A percentile compares a stretch with the other conserved stretches of the same genome.
phyloP scores from a whole-genome alignment of 1,140 invertebrate genomes.

The Eurosta solidaginis region DNA sequence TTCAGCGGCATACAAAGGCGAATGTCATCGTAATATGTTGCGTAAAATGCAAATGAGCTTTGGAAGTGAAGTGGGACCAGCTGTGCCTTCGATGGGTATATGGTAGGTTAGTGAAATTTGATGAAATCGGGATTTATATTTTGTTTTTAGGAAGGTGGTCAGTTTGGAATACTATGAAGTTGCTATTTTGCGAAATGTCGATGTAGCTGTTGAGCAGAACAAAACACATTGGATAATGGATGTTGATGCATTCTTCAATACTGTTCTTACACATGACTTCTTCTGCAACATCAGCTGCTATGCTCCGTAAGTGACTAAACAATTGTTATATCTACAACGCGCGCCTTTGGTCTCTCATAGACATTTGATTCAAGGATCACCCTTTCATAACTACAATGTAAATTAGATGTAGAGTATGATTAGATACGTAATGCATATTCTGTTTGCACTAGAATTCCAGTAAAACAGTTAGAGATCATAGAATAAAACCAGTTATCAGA shows the following conservation, averaged over 20 bases:
- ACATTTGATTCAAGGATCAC: no score
- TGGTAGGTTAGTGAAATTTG: conserved; percentile 66
- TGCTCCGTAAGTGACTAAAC: conserved; percentile 40
- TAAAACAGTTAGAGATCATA: no score
- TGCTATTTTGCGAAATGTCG: conserved; percentile 63
- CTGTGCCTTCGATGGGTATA: conserved; percentile 89
- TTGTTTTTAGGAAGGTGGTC: conserved; percentile 62
- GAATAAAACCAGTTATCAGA: no score
- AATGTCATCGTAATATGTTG: conserved; percentile 92
- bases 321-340: no score
- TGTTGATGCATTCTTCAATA: conserved; percentile 63
- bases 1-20: conserved; percentile 78
- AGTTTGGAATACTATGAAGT: conserved; percentile 63
- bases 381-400: neutral
- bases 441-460: no score
- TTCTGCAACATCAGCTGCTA: conserved; percentile 40
- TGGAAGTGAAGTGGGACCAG: conserved; percentile 97
- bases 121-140: neutral
- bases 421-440: no score
- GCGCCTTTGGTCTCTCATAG: neutral
- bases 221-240: conserved; percentile 60
- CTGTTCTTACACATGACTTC: conserved; percentile 44
- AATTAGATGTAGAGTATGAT: conserved; percentile 38
- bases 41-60: conserved; percentile 97
- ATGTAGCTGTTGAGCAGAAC: conserved; percentile 57